A percentile compares a stretch with the other conserved stretches of the same genome.
Conservation (phyloP, 2,797 vertebrate species). For the Scarus forsteni region DNA sequence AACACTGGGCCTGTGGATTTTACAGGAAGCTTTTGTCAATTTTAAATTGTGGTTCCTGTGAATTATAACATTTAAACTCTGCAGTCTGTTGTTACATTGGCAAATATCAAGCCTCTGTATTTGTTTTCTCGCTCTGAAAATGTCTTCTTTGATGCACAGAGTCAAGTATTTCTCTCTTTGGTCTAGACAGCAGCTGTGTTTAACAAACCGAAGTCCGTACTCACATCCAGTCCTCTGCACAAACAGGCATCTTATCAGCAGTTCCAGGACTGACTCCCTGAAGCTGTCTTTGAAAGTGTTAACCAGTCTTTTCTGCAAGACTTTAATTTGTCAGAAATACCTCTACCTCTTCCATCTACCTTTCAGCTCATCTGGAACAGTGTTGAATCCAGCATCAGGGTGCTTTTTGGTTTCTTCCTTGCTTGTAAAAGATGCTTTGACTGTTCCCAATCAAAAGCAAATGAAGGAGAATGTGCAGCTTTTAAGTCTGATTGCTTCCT, state of each 20-base stretch:
- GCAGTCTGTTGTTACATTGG: background rate
- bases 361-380: constrained; percentile 24
- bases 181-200: constrained; percentile 50
- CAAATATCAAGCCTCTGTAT: background rate
- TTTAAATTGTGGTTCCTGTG: too few relatives aligned
- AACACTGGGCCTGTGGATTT: constrained; percentile 1
- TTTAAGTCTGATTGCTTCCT: constrained; percentile 7
- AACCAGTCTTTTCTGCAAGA: background rate
- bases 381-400: background rate
- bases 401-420: constrained; percentile 13
- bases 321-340: constrained; percentile 17
- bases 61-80: background rate
- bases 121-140: background rate
- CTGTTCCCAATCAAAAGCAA: background rate
- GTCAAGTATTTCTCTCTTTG: constrained; percentile 16
- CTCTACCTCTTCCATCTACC: constrained; percentile 11
- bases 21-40: background rate
- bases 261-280: constrained; percentile 1
- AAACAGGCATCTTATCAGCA: constrained; percentile 2
- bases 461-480: constrained; percentile 15
- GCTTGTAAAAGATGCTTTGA: background rate
- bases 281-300: constrained; percentile 15
- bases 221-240: constrained; percentile 23
- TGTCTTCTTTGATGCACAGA: background rate
- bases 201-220: constrained; percentile 22